Base-by-base conservation (phyloP, 2,797 vertebrate genomes). In the Cygnus olor region DNA sequence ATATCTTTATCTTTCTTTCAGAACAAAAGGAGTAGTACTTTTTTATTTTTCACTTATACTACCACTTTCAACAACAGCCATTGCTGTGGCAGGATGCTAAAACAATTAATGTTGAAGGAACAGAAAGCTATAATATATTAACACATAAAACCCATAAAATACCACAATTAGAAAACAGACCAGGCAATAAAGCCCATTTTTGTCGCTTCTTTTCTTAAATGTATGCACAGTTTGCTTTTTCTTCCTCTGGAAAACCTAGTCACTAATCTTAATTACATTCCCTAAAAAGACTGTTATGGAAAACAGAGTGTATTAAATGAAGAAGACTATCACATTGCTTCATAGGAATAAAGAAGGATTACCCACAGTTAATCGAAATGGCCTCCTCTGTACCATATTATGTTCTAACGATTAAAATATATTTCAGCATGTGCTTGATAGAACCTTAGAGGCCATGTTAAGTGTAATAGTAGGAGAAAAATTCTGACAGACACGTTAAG, bases 221-320 rank as follows among this genome's bases (percentile, higher is more conserved):
- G 51, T 77, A 93, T 92, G 45, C 76, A 61, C 66, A 83, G 83
- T 90, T 90, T 94, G 89, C 47, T 72, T 94, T 80, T 95, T 78
- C 16, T 53, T 91, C 28, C 49, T 80, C 1, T 0, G 51, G 84
- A 90, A 91, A 88, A 70, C 22, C 49, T 77, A 87, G 90, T 61
- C 71, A 81, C 86, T 92, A 89, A 96, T 93, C 77, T 91, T 96
- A 94, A 95, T 94, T 94, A 94, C 63, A 53, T 79, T 83, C 82
- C 49, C 72, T 88, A 61, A 83, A 89, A 92, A 86, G 76, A 84
- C 36, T 73, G 56, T 85, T 95, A 94, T 76, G 54, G 83, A 95
- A 94, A 95, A 94, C 42, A 40, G 60, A 79, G 45, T 78, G 81
- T 78, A 94, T 94, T 92, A 91, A 95, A 88, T 93, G 78, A 95